Percentiles rank a stretch among this genome's conserved stretches.
phyloP scores from a whole-genome alignment of 1,140 invertebrate species.

The Drosophila tristis region DNA sequence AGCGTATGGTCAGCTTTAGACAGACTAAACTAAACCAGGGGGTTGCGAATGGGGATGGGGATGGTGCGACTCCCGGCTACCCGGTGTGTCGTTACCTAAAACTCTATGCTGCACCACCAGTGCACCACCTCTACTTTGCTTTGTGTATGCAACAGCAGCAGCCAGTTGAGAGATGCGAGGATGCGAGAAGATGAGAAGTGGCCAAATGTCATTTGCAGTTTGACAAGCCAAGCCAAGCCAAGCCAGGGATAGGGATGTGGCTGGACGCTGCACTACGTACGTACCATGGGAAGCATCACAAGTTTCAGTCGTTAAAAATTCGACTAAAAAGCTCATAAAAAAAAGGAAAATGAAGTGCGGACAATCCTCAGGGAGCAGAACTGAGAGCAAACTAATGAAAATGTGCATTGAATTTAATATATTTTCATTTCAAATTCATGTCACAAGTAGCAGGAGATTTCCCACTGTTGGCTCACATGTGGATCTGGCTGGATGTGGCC shows the following conservation, averaged over 20 bases:
- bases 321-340: conserved; percentile 25
- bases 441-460: no score
- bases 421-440: no score
- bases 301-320: conserved; percentile 36
- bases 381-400: no score
- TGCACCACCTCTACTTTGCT: background rate
- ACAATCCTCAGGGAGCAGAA: no score
- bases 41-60: no score
- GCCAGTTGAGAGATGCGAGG: conserved; percentile 19
- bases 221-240: conserved; percentile 47
- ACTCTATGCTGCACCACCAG: conserved; percentile 14
- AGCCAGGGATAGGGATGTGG: conserved; percentile 25
- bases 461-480: conserved; percentile 25
- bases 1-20: conserved; percentile 49
- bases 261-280: background rate
- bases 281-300: conserved; percentile 45
- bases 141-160: conserved; percentile 34
- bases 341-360: background rate
- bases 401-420: no score
- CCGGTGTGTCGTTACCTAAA: conserved; percentile 55
- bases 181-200: conserved; percentile 63
- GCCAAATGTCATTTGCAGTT: conserved; percentile 80
- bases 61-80: background rate
- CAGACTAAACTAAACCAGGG: conserved; percentile 16
- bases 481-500: background rate